Evolutionary conservation across 2,797 vertebrate species (phyloP), one percentile per base, ranked within the genome.

Genomic region (Sebastes itinus): DNA sequence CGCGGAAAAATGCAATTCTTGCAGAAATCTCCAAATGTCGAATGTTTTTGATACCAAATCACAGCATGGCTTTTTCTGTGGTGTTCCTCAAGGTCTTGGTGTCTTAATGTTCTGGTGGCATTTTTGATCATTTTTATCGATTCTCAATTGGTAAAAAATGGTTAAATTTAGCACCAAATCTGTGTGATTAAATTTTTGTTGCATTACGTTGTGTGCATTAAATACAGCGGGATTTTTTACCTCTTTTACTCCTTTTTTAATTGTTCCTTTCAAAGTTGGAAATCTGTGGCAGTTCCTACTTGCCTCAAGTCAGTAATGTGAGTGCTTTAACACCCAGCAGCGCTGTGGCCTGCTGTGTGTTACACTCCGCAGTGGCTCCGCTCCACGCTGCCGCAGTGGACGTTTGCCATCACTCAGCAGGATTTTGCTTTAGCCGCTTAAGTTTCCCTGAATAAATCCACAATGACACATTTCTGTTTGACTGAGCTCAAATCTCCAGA

Each of bases 401-500:
- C 4, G 10, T 60, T 69, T 38, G 27, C 22, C 82, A 58, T 90
- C 81, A 79, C 77, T 85, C 78, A 76, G 75, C 82, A 77, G 74
- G 54, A 16, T 76, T 75, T 42, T 77, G 35, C 68, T 70, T 32
- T 4, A 9, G 66, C 38, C 30, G 69, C 74, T 65, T 6, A 11
- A 28, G 52, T 76, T 85, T 79, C 75, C 75, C 60, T n/a, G n/a
- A 80, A 71, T 71, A 84, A 80, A 78, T 75, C 55, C 58, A 11
- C 60, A 49, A 38, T 62, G 72, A 67, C 7, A 2, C 74, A 65
- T 82, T 68, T 55, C 66, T 72, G 63, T 83, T 71, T 56, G 72
- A 77, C 56, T 49, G 75, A 79, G 75, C 75, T 80, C 52, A 81
- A 82, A 72, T 62, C 82, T 81, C 80, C 76, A 77, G 71, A 77